Evolutionary conservation across 2,888 invertebrate species (phyloP), one percentile per base, ranked within the genome.

Genomic region (Orchesellides sinensis): DNA sequence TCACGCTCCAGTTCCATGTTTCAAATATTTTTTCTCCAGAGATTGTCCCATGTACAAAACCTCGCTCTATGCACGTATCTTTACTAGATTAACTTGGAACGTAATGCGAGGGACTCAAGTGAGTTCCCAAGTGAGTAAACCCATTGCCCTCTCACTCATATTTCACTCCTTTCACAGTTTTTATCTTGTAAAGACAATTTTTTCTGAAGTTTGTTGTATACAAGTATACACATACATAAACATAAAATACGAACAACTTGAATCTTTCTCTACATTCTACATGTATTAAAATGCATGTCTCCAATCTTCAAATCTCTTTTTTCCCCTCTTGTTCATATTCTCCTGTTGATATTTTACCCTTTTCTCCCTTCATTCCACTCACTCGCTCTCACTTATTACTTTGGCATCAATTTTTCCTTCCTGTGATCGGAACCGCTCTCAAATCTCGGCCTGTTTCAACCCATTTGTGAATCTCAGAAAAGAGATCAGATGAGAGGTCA

Each of bases 321-420:
- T 23, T 8, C 54, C 14, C 23, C 29, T 40, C 1, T 12, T 52
- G n/a, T 14, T 56, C 56, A 10, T 19, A 0, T 54, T 19, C 65
- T 65, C 74, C 65, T 65, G 74, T 74, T 74, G 74, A 74, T 63
- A n/a, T n/a, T 74, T 65, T 49, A 63, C 74, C 61, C 61, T 32
- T 59, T 72, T 29, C 52, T 40, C 72, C 54, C n/a, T n/a, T n/a
- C n/a, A n/a, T n/a, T n/a, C n/a, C n/a, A n/a, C n/a, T n/a, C n/a
- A n/a, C n/a, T n/a, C n/a, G n/a, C n/a, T n/a, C n/a, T n/a, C n/a
- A n/a, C n/a, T n/a, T n/a, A n/a, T n/a, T n/a, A n/a, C n/a, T n/a
- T n/a, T n/a, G n/a, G n/a, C n/a, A n/a, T n/a, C n/a, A 23, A 29
- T 32, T 32, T 17, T 10, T 27, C 47, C 23, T 56, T 72, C 27